Evolutionary conservation across 2,113 vertebrate genomes (phyloP), one percentile per base, ranked within the genome.

Genomic region (Otus sunia): DNA sequence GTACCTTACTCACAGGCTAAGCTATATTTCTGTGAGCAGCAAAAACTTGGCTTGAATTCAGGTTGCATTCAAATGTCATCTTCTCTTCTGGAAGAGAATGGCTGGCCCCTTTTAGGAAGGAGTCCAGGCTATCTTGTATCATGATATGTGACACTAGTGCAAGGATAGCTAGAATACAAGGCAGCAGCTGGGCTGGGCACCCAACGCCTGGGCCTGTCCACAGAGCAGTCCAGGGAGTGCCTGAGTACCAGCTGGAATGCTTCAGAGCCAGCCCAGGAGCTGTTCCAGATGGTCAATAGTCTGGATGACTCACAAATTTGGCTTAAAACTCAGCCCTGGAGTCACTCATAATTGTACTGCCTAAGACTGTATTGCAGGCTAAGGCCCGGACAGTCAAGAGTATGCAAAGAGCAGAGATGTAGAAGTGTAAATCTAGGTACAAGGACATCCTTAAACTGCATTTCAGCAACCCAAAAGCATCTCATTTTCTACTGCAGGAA

Each of bases 161-260:
- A 83, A 74, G 56, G 50, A 71, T 4, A 82, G 66, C 71, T 49
- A 12, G 52, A 50, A 30, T 4, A 56, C 16, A n/a, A 78, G 69
- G 71, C 85, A 96, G 92, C 96, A 95, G 96, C 93, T 95, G 96
- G 66, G 58, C 71, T 79, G 87, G 96, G 93, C 90, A 85, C 74
- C 78, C 39, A 87, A 23, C 7, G 58, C 77, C 93, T 72, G 21
- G 85, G 92, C 69, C 62, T 82, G 73, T 60, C 36, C 73, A 52
- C 84, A 71, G 29, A 76, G 17, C 0, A 1, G 68, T 64, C 72
- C 72, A 71, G 34, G 12, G 25, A 72, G 49, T 52, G 86, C 73
- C 60, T 59, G 32, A 82, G 47, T 41, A 91, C 93, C 94, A 93
- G 92, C 90, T 96, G 96, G 87, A 73, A 12, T 47, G 43, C 71